These are phyloP conservation scores for Rhodeus uyekii DNA, from an alignment of 2,797 vertebrate genomes.

Conservation along the genomic window DNA sequence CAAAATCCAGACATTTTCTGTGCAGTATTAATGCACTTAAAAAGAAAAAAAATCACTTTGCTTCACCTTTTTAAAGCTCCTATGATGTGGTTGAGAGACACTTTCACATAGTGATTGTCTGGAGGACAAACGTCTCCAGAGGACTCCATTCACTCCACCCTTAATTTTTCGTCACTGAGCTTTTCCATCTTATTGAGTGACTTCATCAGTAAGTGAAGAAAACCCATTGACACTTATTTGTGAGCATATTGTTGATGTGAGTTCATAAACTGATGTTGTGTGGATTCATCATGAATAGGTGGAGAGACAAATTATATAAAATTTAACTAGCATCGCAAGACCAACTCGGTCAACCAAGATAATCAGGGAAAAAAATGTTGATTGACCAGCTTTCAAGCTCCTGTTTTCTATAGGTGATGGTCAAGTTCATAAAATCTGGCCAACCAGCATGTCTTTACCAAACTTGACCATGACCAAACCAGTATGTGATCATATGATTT, in stretches of 20 bases:
- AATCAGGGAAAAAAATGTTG: background rate
- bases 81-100: slow-evolving; percentile 11
- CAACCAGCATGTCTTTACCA: background rate
- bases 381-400: background rate
- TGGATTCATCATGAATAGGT: background rate
- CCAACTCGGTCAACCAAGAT: background rate
- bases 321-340: background rate
- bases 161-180: slow-evolving; percentile 1
- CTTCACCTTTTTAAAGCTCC: background rate
- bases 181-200: background rate
- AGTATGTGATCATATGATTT: background rate
- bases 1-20: slow-evolving; percentile 5
- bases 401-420: background rate
- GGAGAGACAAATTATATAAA: background rate
- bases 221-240: slow-evolving; percentile 10
- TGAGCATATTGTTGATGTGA: background rate
- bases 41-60: background rate
- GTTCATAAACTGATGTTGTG: background rate
- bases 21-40: background rate
- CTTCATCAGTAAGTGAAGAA: slow-evolving; percentile 7
- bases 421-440: background rate
- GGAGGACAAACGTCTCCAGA: slow-evolving; percentile 63
- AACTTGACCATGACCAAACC: background rate
- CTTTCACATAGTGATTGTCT: slow-evolving; percentile 43
- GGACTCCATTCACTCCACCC: slow-evolving; percentile 50